These are phyloP conservation scores for Bedellia somnulentella DNA, from an alignment of 2,888 invertebrate species.

Conservation along the genomic window DNA sequence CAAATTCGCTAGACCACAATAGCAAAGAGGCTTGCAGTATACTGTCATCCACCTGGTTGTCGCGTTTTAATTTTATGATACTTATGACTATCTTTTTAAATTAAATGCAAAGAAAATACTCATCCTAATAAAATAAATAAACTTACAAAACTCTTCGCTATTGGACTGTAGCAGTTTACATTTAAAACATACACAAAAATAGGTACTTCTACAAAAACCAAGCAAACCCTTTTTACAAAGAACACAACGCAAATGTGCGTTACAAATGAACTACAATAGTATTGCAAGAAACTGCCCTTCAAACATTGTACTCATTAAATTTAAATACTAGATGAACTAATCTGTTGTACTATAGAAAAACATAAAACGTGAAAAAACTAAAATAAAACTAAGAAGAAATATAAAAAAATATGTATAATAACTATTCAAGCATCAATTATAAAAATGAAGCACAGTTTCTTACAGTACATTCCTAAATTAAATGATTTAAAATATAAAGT, in stretches of 20 bases:
- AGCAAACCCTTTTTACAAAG: slow-evolving; percentile 50
- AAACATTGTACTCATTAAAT: too few relatives aligned
- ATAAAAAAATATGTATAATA: neutral
- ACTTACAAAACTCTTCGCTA: slow-evolving; percentile 29
- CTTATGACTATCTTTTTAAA: slow-evolving; percentile 41
- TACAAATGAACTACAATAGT: neutral
- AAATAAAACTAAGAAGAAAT: neutral
- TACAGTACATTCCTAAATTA: too few relatives aligned
- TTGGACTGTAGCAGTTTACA: slow-evolving; percentile 48
- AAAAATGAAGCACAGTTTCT: too few relatives aligned
- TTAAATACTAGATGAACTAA: too few relatives aligned
- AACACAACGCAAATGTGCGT: slow-evolving; percentile 53
- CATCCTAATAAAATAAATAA: slow-evolving; percentile 17
- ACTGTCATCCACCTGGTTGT: neutral
- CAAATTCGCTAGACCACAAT: slow-evolving; percentile 37
- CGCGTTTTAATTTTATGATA: too few relatives aligned
- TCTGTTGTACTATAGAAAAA: too few relatives aligned
- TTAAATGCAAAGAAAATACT: slow-evolving; percentile 39
- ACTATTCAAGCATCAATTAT: too few relatives aligned
- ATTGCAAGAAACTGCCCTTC: too few relatives aligned
- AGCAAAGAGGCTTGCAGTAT: slow-evolving; percentile 25
- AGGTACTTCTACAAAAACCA: slow-evolving; percentile 45
- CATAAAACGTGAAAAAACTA: too few relatives aligned
- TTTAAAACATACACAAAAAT: slow-evolving; percentile 27
- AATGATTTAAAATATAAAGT: slow-evolving; percentile 26